phyloP scores from a whole-genome alignment of 2,888 invertebrate genomes.

The Meganola albula region DNA sequence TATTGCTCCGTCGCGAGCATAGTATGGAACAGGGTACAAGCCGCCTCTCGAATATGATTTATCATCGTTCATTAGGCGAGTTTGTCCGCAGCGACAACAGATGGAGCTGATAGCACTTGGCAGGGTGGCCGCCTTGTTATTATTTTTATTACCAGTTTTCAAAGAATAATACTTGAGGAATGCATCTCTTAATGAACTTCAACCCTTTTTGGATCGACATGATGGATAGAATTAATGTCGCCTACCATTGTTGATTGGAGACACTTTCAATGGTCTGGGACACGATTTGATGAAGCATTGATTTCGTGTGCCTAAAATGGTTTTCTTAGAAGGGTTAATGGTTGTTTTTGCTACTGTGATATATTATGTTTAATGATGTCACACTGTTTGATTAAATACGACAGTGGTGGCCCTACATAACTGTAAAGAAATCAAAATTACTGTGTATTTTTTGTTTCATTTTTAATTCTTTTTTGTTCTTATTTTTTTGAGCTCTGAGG shows the following conservation, averaged over 20 bases:
- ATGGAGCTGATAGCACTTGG: conserved; percentile 78
- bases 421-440: no score
- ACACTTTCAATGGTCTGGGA: conserved; percentile 60
- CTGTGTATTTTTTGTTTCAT: no score
- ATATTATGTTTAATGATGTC: conserved; percentile 27
- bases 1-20: conserved; percentile 42
- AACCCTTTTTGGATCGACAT: conserved; percentile 72
- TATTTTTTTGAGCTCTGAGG: no score
- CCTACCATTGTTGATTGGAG: conserved; percentile 73
- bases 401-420: no score
- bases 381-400: no score
- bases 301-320: conserved; percentile 43
- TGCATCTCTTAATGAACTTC: conserved; percentile 77
- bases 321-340: conserved; percentile 40
- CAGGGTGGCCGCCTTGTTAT: conserved; percentile 78
- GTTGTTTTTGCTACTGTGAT: conserved; percentile 32
- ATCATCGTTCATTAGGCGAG: conserved; percentile 78
- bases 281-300: conserved; percentile 52
- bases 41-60: conserved; percentile 78
- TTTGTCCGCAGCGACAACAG: conserved; percentile 78
- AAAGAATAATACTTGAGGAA: conserved; percentile 78
- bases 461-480: no score
- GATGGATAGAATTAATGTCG: conserved; percentile 77
- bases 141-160: conserved; percentile 77
- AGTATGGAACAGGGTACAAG: conserved; percentile 55